Conservation (phyloP, 1,140 invertebrate genomes). For the Scylla paramamosain region DNA sequence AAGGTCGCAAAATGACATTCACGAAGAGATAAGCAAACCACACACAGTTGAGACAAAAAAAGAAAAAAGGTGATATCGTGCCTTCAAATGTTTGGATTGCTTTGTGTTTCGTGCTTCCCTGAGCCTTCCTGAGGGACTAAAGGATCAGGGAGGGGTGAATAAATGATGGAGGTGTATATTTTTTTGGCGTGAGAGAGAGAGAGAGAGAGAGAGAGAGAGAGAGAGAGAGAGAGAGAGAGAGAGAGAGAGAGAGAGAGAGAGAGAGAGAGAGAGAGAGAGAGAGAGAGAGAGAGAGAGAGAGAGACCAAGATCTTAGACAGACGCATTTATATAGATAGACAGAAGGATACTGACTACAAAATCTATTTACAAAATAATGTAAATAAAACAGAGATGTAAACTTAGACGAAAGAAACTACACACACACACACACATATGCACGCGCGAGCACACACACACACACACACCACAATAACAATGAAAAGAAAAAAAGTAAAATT, state of each 20-base stretch:
- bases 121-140: too few species aligned
- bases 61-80: neutral
- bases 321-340: neutral
- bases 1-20: neutral
- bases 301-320: neutral
- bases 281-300: neutral
- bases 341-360: neutral
- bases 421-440: neutral
- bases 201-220: neutral
- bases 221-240: neutral
- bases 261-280: too few species aligned
- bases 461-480: neutral
- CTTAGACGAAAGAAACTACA: too few species aligned
- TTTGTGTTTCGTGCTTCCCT: too few species aligned
- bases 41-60: neutral
- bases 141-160: too few species aligned
- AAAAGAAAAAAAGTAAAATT: neutral
- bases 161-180: too few species aligned
- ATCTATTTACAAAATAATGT: too few species aligned
- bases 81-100: too few species aligned
- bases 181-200: too few species aligned
- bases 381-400: too few species aligned
- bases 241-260: too few species aligned
- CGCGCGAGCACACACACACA: neutral
- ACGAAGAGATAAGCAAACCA: neutral